These are phyloP conservation scores for Aphelinus atriplicis DNA, from an alignment of 1,140 invertebrate genomes.

Conservation along the genomic window DNA sequence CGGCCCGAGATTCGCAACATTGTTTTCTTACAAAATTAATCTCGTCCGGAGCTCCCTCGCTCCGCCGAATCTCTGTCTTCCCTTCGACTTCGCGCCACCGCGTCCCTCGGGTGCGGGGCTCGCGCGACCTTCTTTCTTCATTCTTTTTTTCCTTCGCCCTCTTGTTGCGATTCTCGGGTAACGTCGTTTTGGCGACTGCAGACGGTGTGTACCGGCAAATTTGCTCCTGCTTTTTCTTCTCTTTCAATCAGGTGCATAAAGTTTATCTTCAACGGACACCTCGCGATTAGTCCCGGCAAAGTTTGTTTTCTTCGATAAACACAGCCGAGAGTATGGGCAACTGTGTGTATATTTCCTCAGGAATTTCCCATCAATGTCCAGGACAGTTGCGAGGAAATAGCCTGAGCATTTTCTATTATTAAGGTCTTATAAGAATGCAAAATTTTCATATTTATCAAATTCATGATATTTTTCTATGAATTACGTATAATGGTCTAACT, in stretches of 20 bases:
- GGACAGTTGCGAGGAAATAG: no score
- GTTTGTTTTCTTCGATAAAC: no score
- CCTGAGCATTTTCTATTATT: no score
- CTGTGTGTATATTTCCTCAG: no score
- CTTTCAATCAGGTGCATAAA: not conserved
- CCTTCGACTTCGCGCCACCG: not conserved
- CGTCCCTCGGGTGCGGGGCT: not conserved
- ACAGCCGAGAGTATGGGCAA: no score
- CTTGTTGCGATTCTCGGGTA: not conserved
- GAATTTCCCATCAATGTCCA: no score
- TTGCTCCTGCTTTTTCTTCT: not conserved
- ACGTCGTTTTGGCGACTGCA: constrained; percentile 3
- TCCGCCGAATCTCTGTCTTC: not conserved
- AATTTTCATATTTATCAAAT: no score
- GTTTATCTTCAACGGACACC: not conserved
- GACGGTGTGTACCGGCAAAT: not conserved
- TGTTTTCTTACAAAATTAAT: constrained; percentile 42
- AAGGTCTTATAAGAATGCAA: no score
- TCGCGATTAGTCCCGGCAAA: no score
- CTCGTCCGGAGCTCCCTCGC: constrained; percentile 3
- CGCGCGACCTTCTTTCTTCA: not conserved
- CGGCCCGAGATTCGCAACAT: constrained; percentile 20
- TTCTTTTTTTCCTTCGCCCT: not conserved
- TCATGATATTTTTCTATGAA: no score
- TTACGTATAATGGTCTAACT: no score